A percentile compares a stretch with the other conserved stretches of the same genome.
phyloP scores from a whole-genome alignment of 2,888 invertebrate genomes.

The Patella ulyssiponensis region DNA sequence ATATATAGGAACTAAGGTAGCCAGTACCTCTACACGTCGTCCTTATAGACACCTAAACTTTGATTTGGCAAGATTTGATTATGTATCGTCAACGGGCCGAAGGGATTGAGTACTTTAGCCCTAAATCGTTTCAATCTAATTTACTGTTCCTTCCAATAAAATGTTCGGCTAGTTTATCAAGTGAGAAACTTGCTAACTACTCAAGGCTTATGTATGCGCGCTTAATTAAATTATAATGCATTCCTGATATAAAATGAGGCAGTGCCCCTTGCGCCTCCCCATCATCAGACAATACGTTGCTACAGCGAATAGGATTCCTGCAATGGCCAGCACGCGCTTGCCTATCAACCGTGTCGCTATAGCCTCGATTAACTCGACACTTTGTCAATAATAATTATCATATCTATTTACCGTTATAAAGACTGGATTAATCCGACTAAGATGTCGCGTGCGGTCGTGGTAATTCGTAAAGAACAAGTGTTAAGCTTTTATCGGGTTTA shows the following conservation, averaged over 20 bases:
- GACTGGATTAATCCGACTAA: conserved; percentile 5
- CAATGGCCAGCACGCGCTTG: not conserved
- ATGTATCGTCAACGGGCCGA: conserved; percentile 43
- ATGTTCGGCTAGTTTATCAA: conserved; percentile 63
- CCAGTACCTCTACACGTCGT: conserved; percentile 29
- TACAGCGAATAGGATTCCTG: conserved; percentile 17
- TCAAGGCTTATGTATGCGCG: conserved; percentile 61
- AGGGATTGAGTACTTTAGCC: conserved; percentile 44
- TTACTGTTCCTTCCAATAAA: conserved; percentile 52
- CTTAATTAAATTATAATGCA: conserved; percentile 62
- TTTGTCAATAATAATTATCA: conserved; percentile 11
- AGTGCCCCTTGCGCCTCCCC: conserved; percentile 19
- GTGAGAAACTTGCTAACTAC: conserved; percentile 65
- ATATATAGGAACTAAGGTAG: not conserved
- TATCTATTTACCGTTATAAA: conserved; percentile 7
- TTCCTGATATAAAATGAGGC: conserved; percentile 43
- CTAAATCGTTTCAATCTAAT: conserved; percentile 49
- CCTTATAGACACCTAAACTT: conserved; percentile 29
- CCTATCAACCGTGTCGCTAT: conserved; percentile 8
- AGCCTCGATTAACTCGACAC: conserved; percentile 6
- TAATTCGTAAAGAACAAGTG: not conserved
- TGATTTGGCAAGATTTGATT: conserved; percentile 49
- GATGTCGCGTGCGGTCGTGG: not conserved
- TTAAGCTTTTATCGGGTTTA: conserved; percentile 3
- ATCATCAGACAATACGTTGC: not conserved